These are phyloP conservation scores for Psylliodes chrysocephalus DNA, from an alignment of 2,888 invertebrate species.

Conservation along the genomic window DNA sequence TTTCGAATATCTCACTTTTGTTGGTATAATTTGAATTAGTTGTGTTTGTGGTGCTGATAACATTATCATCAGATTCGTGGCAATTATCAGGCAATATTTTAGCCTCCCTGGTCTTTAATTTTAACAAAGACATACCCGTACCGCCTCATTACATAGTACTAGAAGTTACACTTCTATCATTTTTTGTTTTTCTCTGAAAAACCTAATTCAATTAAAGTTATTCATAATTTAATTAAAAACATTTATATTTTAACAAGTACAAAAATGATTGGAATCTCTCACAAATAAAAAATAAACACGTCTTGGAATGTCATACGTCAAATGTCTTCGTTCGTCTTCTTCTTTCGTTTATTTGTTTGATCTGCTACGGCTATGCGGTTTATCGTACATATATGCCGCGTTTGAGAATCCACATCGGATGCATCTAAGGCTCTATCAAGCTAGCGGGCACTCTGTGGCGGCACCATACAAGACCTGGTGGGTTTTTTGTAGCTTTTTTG, in stretches of 20 bases:
- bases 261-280: neutral
- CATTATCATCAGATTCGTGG: slow-evolving; percentile 46
- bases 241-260: neutral
- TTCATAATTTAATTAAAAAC: slow-evolving; percentile 18
- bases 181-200: neutral
- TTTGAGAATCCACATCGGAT: too few relatives aligned
- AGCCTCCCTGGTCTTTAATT: slow-evolving; percentile 45
- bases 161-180: slow-evolving; percentile 25
- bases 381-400: too few relatives aligned
- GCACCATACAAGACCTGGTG: too few relatives aligned
- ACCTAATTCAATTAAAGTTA: neutral
- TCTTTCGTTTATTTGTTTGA: too few relatives aligned
- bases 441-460: too few relatives aligned
- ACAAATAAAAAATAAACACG: slow-evolving; percentile 25
- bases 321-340: neutral
- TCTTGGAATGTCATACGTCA: slow-evolving; percentile 19
- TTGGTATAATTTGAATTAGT: slow-evolving; percentile 33
- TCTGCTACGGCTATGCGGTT: too few relatives aligned
- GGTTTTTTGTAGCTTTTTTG: too few relatives aligned
- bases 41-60: slow-evolving; percentile 37
- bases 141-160: slow-evolving; percentile 45
- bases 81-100: slow-evolving; percentile 37
- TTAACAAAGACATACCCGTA: slow-evolving; percentile 50
- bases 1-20: slow-evolving; percentile 36
- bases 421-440: too few relatives aligned